phyloP scores from a whole-genome alignment of 1,140 invertebrate species.

The Drosophila carrolli region DNA sequence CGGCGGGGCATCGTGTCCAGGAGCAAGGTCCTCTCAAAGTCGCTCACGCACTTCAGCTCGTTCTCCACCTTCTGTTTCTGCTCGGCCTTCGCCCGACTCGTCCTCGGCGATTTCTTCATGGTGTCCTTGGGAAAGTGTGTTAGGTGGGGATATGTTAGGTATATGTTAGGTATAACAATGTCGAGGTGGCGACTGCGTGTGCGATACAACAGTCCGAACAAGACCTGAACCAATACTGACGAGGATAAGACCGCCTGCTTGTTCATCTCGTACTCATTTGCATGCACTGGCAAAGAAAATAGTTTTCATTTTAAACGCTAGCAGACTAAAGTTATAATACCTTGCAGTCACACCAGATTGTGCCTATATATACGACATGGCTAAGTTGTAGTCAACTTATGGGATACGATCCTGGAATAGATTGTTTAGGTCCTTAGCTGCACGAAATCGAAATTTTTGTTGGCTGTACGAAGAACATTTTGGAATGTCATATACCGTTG shows the following conservation, averaged over 20 bases:
- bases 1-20: constrained; percentile 21
- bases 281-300: constrained; percentile 12
- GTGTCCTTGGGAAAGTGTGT: constrained; percentile 10
- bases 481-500: no score
- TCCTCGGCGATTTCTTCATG: background rate
- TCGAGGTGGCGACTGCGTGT: background rate
- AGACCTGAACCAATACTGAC: constrained; percentile 36
- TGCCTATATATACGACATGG: no score
- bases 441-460: no score
- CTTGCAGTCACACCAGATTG: no score
- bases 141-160: background rate
- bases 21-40: background rate
- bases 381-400: no score
- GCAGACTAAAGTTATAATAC: no score
- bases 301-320: no score
- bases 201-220: constrained; percentile 11
- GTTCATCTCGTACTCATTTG: constrained; percentile 22
- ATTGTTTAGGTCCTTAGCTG: no score
- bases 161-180: constrained; percentile 5
- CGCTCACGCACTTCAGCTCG: constrained; percentile 10
- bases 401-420: background rate
- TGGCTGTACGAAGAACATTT: no score
- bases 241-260: constrained; percentile 33
- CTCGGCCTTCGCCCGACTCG: background rate
- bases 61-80: background rate